Evolutionary conservation across 2,797 vertebrate species (phyloP), one percentile per base, ranked within the genome.

Genomic region (Allobates femoralis): DNA sequence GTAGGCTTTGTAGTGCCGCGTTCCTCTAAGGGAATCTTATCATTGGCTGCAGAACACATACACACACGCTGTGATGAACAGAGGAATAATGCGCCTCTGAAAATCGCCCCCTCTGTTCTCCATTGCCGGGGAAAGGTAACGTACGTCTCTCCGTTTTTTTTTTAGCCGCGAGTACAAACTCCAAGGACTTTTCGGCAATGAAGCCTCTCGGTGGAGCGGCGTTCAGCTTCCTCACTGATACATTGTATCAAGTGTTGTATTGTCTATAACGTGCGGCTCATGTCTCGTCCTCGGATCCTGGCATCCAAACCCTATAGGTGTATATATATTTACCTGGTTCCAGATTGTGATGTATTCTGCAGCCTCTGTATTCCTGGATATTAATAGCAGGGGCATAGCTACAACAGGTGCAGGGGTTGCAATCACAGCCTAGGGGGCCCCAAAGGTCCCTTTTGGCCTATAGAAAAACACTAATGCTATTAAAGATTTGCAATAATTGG

Each of bases 1-100:
- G 66, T 7, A 37, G 32, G 55, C 37, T 80, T 37, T 62, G 16
- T 56, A 28, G 28, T 76, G 26, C 18, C 32, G 73, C 41, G 21
- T 76, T 66, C 64, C 56, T 37, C 23, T 77, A 8, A n/a, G 26
- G 73, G 60, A 67, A 0, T 23, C n/a, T 66, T 67, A 79, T 58
- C 75, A 28, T 28, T 79, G 58, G 41, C 37, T 79, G 30, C 75
- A 79, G 83, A 81, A 81, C 66, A 76, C 66, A 76, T 23, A 16
- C 56, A 26, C 30, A 2, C 75, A 37, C 16, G 75, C 83, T 85
- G 83, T 30, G 83, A 79, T 41, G 62, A 85, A 64, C 62, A 28
- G 75, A 66, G 67, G 46, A 78, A 78, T 55, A 50, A 77, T n/a
- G 53, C 26, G 18, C 46, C 74, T 56, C 19, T 34, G 64, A 73